Evolutionary conservation across 2,888 invertebrate species (phyloP), one percentile per base, ranked within the genome.

Genomic region (Lutraria lutraria): DNA sequence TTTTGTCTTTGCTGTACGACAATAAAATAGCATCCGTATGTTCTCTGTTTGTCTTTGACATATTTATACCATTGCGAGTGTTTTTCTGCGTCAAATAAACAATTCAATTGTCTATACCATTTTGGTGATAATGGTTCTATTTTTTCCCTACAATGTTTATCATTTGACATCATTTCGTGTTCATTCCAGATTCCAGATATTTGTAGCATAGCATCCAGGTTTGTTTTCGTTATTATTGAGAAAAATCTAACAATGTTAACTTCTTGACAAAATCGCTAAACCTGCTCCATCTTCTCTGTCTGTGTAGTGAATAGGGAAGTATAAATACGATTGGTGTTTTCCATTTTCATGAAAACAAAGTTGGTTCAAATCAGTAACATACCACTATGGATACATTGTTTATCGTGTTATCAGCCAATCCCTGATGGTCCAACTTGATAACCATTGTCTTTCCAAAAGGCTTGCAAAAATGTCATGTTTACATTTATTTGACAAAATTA

Each of bases 11-110:
- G 63, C 63, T 12, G 63, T 68, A 68, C 25, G 63, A 68, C 63
- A 68, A 68, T 68, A 68, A 68, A 68, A 68, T 68, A 68, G 25
- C 63, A 68, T 68, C 25, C 63, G 63, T 68, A 68, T 68, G 63
- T 68, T 68, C 63, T 8, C 63, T 68, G 63, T n/a, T 68, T 68
- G 63, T 68, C 25, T 68, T 25, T 68, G 63, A 68, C 63, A 25
- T 68, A 68, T 68, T 68, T 68, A 68, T 68, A 25, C 25, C 63
- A 8, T 68, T 68, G 63, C 63, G n/a, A 25, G 63, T 68, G 63
- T 25, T 68, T 68, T 68, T 68, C n/a, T 68, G 63, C 25, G 63
- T 68, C 63, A 68, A 68, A 68, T 68, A 68, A 68, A 68, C n/a
- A n/a, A 68, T 68, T n/a, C 25, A 68, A 2, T 43, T 68, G 25